Evolutionary conservation across 1,140 invertebrate genomes (phyloP), one percentile per base, ranked within the genome.

Genomic region (Leptonema lineaticorne): DNA sequence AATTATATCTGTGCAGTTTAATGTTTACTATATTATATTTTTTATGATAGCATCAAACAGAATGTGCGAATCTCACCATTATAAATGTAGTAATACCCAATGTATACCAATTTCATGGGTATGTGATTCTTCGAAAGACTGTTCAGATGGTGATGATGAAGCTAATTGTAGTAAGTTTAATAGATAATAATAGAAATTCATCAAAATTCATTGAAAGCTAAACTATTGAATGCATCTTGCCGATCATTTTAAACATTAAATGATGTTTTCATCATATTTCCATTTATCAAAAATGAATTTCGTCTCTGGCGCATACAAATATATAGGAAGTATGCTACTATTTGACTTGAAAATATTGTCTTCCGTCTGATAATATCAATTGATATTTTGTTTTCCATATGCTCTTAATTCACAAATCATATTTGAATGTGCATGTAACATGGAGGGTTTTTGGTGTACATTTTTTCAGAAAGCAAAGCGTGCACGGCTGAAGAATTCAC

Each of bases 401-500:
- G 29, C 45, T 50, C 18, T 67, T 28, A 16, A 41, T 63, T 53
- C 27, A 26, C 7, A 11, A 1, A 9, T 6, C n/a, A 26, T 26
- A 11, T 8, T 53, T 20, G 50, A 53, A 53, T 53, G 50, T 24
- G 57, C 28, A 59, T 59, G 57, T 59, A 59, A 59, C 16, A 30
- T 33, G 8, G 16, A 33, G 33, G 57, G 33, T 22, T 41, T n/a
- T 59, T 59, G 57, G 14, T 33, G 37, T 65, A 14, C 66, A 28
- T 56, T 58, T 73, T 84, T 81, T 41, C 85, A 92, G 91, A 87
- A 79, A 82, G 84, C 77, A 90, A 90, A 81, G 87, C 88, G 71
- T 95, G 93, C 84, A 88, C 87, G 45, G 84, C 88, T n/a, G 92
- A 94, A 76, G 90, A 95, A 78, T 95, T 94, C 81, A 90, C 90